Conservation (phyloP, 1,140 invertebrate genomes). For the Triops cancriformis region DNA sequence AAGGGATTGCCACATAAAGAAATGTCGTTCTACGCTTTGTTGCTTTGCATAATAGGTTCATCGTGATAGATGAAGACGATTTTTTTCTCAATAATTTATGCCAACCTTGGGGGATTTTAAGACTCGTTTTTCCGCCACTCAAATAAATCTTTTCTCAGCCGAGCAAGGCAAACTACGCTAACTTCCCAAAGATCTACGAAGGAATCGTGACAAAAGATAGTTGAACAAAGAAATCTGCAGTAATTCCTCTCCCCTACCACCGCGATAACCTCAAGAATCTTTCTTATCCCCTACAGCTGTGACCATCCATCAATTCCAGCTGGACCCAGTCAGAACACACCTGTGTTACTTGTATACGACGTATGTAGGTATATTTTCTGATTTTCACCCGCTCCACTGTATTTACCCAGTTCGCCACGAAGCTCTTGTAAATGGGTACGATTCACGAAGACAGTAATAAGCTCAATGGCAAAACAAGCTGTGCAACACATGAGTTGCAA, state of each 20-base stretch:
- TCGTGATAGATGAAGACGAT: background rate
- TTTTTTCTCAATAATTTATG: background rate
- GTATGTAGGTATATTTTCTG: too few species aligned
- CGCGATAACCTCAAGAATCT: background rate
- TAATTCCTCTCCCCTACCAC: background rate
- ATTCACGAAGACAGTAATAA: too few species aligned
- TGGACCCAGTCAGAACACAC: background rate
- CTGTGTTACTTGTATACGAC: background rate
- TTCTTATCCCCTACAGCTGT: constrained; percentile 5
- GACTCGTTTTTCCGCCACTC: background rate
- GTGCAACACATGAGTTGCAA: too few species aligned
- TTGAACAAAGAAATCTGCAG: background rate
- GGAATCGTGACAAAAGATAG: background rate
- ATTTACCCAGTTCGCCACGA: too few species aligned
- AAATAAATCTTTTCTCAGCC: background rate
- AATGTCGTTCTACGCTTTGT: background rate
- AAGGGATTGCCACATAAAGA: background rate
- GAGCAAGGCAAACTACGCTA: background rate
- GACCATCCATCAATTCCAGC: background rate
- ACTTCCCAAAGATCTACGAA: background rate
- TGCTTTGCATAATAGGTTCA: background rate
- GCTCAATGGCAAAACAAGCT: too few species aligned
- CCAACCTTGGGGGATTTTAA: background rate
- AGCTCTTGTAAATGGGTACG: too few species aligned
- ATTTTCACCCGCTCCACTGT: too few species aligned